These are phyloP conservation scores for Leptinotarsa undecemlineata DNA, from an alignment of 1,140 invertebrate genomes.

Conservation along the genomic window DNA sequence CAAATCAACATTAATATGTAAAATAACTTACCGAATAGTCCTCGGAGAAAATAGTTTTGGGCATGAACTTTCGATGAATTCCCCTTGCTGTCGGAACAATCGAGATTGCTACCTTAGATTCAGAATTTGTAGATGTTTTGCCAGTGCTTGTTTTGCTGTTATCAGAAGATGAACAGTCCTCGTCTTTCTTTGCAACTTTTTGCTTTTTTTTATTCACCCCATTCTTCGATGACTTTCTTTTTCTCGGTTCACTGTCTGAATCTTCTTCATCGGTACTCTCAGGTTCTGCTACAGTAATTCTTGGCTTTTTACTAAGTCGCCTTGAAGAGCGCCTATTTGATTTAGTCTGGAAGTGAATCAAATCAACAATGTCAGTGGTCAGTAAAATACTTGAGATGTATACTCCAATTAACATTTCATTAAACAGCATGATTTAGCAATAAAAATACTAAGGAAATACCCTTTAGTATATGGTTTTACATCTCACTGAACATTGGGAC, in stretches of 20 bases:
- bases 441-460: no score
- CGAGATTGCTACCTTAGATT: constrained; percentile 28
- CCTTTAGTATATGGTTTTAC: no score
- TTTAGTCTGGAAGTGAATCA: constrained; percentile 33
- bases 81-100: constrained; percentile 16
- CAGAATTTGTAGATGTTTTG: constrained; percentile 29
- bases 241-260: constrained; percentile 30
- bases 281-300: constrained; percentile 18
- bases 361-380: neutral
- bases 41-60: constrained; percentile 41
- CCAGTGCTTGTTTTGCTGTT: constrained; percentile 24
- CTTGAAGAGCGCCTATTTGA: constrained; percentile 36
- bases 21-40: constrained; percentile 40
- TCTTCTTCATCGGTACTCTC: constrained; percentile 16
- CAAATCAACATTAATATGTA: neutral
- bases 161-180: neutral
- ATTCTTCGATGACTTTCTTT: constrained; percentile 26
- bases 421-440: no score
- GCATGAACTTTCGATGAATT: constrained; percentile 37
- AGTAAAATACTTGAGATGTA: no score
- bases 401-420: no score
- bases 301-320: constrained; percentile 40
- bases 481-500: no score
- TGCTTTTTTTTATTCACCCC: constrained; percentile 6
- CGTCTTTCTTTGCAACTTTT: neutral